Conservation (phyloP, 1,140 invertebrate genomes). For the Dreissena polymorpha region DNA sequence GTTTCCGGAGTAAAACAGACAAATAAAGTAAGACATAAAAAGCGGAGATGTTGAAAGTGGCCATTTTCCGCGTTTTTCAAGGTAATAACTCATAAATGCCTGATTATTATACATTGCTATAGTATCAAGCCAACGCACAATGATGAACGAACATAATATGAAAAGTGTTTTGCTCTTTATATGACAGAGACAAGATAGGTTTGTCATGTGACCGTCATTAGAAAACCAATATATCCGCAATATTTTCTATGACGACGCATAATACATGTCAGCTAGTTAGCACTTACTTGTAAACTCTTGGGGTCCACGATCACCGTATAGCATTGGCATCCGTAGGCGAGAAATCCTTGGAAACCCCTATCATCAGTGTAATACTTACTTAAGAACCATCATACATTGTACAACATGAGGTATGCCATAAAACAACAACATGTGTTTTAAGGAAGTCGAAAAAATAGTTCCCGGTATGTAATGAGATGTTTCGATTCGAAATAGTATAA, state of each 20-base stretch:
- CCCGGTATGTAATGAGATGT: no score
- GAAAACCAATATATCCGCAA: neutral
- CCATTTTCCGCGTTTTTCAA: no score
- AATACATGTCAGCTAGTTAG: neutral
- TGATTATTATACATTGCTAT: no score
- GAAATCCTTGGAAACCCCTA: slow-evolving; percentile 46
- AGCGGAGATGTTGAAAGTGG: no score
- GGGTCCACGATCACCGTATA: slow-evolving; percentile 38
- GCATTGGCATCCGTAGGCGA: slow-evolving; percentile 43
- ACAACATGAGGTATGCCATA: neutral
- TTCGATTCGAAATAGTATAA: neutral
- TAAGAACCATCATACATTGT: neutral
- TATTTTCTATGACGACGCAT: neutral
- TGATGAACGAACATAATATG: neutral
- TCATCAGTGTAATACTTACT: neutral
- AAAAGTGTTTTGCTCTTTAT: neutral
- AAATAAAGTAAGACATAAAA: no score
- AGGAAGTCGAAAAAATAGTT: neutral
- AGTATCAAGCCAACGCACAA: no score
- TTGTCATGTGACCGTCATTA: neutral
- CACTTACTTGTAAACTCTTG: slow-evolving; percentile 20
- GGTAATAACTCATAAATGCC: no score
- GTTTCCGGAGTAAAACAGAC: no score
- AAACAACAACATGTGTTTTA: neutral
- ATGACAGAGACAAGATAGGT: no score